Evolutionary conservation across 2,888 invertebrate genomes (phyloP), one percentile per base, ranked within the genome.

Genomic region (Scaptodrosophila latifasciaeformis): DNA sequence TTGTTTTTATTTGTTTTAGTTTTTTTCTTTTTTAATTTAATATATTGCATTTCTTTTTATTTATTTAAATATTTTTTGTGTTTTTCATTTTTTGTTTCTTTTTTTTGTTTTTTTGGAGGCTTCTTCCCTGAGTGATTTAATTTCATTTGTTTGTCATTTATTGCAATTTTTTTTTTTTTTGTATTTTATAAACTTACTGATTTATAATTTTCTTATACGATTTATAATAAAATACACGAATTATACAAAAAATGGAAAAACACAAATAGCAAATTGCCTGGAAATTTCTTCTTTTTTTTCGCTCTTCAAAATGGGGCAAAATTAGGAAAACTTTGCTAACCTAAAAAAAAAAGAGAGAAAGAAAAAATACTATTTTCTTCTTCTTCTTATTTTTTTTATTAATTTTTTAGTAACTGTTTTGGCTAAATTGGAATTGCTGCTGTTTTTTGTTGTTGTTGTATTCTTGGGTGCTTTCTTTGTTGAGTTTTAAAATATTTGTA

Each of bases 121-220:
- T 85, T 82, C 80, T 84, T 85, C 85, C 85, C 85, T 85, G 85
- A 85, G 85, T 85, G 84, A 82, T 80, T 81, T 83, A 76, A 81
- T 83, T 77, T 80, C 67, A 77, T 76, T 75, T 75, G 75, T 75
- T 81, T 75, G 75, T 75, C 75, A 75, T 84, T 76, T 84, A 78
- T 84, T 75, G 72, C 70, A 75, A 58, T 76, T 71, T 70, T 66
- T 63, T 65, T 59, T 56, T 57, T 65, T 67, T 59, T 62, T 64
- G 68, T n/a, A n/a, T n/a, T 70, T 75, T 82, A 80, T 81, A 66
- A 68, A 65, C 65, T 82, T 80, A 75, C 77, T 75, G 76, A 63
- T 81, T 78, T 74, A 81, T 77, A 72, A 51, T 60, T 24, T 50
- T 63, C 71, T 75, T 81, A 64, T 59, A 56, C 67, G 61, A 68